Evolutionary conservation across 2,888 invertebrate species (phyloP).

Genomic region (Xestia sexstrigata): DNA sequence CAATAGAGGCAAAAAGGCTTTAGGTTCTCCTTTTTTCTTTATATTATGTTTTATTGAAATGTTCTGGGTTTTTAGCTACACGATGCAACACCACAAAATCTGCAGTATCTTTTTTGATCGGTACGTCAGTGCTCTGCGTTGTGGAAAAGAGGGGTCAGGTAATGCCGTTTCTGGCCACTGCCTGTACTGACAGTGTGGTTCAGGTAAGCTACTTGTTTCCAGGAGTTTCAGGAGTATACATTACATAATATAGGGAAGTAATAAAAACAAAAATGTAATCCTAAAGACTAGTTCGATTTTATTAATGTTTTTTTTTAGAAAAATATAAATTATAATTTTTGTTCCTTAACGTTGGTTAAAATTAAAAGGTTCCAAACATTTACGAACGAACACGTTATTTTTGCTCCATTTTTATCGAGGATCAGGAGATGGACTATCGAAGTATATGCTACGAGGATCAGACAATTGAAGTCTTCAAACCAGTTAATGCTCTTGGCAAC

Average conservation of each 20-base stretch:
- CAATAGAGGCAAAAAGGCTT: too few species aligned
- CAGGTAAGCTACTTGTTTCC: neutral
- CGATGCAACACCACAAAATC: too few species aligned
- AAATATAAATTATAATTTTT: conserved; percentile 62
- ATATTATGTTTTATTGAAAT: neutral
- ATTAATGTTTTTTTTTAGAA: conserved; percentile 59
- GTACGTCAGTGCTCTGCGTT: too few species aligned
- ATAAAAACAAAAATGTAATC: conserved; percentile 48
- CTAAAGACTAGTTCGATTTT: conserved; percentile 68
- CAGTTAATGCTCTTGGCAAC: neutral
- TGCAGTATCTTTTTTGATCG: too few species aligned
- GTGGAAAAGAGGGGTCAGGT: neutral
- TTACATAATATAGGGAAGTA: too few species aligned
- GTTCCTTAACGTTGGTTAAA: conserved; percentile 33
- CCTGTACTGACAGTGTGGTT: neutral
- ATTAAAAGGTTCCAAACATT: conserved; percentile 25
- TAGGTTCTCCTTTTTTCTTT: too few species aligned
- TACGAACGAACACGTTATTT: conserved; percentile 12
- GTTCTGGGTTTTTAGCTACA: too few species aligned
- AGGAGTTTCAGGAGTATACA: neutral
- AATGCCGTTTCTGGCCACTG: neutral
- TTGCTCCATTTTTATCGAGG: conserved; percentile 1
- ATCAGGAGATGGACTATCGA: neutral
- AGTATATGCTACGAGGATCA: neutral
- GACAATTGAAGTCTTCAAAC: neutral